Base-by-base conservation (phyloP, 2,888 invertebrate species). In the Meteorus cinctellus region DNA sequence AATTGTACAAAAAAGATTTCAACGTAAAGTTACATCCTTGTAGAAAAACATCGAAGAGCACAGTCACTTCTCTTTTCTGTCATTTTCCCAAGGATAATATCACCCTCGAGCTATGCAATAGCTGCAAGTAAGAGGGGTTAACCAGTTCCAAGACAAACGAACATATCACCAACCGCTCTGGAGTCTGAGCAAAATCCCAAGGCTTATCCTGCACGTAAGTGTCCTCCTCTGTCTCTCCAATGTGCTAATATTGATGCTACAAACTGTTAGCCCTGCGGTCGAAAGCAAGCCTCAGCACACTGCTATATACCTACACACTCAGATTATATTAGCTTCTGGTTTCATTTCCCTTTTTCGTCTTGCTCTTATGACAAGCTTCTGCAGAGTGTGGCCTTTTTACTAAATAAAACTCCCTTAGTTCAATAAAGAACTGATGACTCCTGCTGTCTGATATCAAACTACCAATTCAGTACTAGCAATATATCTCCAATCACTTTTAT, bases 231-330 rank as follows among this genome's bases (percentile, higher is more conserved):
- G 19, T 55, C 55, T 72, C 71, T 63, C 48, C 60, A 72, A 55
- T 31, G 55, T 65, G 72, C 51, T 65, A 72, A 72, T 72, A 72
- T 72, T 72, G 34, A 51, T 51, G 72, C 65, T 72, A 63, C 72
- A 72, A 72, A 72, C 72, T 63, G 72, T 72, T 72, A 48, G 65
- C 65, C 65, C 65, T 48, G 24, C 24, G 36, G 72, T 65, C 65
- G 36, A 65, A 65, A 19, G 14, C 62, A 62, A 62, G n/a, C 62
- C 62, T 62, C 62, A 62, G 31, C 29, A 62, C 31, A 62, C 62
- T 62, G 14, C 31, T 16, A 14, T 62, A 62, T 19, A 55, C 1
- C 5, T 55, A 19, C 19, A 19, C 19, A 5, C 6, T n/a, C 10
- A 19, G 8, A 10, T 19, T 55, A 19, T 41, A 12, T 41, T 41